phyloP scores from a whole-genome alignment of 2,888 invertebrate genomes.

The Iselma pallidipennis region DNA sequence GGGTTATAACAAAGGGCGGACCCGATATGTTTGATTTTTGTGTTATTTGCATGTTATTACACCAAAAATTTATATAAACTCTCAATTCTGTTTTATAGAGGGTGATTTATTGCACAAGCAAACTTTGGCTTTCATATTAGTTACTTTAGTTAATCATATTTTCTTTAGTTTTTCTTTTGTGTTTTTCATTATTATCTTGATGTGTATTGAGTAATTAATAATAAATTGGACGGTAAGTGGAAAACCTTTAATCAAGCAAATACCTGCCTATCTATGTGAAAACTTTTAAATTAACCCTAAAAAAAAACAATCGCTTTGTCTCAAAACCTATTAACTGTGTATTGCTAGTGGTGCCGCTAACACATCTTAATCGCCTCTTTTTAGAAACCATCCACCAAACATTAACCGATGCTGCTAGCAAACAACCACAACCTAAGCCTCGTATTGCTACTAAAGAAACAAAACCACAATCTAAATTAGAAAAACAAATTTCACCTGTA shows the following conservation, averaged over 20 bases:
- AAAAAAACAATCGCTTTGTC: slow-evolving; percentile 6
- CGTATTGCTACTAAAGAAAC: slow-evolving; percentile 46
- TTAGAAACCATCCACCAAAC: slow-evolving; percentile 55
- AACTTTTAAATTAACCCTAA: slow-evolving; percentile 26
- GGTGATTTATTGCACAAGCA: slow-evolving; percentile 42
- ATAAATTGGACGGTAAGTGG: slow-evolving; percentile 33
- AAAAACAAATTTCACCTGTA: slow-evolving; percentile 46
- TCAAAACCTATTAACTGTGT: slow-evolving; percentile 23
- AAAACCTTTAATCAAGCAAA: slow-evolving; percentile 22
- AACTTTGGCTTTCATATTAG: slow-evolving; percentile 43
- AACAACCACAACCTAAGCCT: slow-evolving; percentile 59
- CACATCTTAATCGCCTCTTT: slow-evolving; percentile 53
- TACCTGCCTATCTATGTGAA: slow-evolving; percentile 42
- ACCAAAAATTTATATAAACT: slow-evolving; percentile 8
- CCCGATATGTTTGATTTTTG: slow-evolving; percentile 55
- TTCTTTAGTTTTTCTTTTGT: slow-evolving; percentile 33
- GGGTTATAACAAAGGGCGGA: slow-evolving; percentile 45
- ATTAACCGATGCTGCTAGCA: slow-evolving; percentile 45
- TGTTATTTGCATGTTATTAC: slow-evolving; percentile 38
- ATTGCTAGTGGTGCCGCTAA: slow-evolving; percentile 54
- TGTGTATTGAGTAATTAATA: slow-evolving; percentile 25
- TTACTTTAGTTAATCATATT: slow-evolving; percentile 27
- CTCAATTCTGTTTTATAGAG: slow-evolving; percentile 4
- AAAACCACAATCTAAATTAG: slow-evolving; percentile 26
- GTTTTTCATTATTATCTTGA: slow-evolving; percentile 36